A percentile compares a stretch with the other conserved stretches of the same genome.
These are phyloP conservation scores for Xiphophorus hellerii DNA, from an alignment of 2,113 vertebrate genomes.

Conservation along the genomic window DNA sequence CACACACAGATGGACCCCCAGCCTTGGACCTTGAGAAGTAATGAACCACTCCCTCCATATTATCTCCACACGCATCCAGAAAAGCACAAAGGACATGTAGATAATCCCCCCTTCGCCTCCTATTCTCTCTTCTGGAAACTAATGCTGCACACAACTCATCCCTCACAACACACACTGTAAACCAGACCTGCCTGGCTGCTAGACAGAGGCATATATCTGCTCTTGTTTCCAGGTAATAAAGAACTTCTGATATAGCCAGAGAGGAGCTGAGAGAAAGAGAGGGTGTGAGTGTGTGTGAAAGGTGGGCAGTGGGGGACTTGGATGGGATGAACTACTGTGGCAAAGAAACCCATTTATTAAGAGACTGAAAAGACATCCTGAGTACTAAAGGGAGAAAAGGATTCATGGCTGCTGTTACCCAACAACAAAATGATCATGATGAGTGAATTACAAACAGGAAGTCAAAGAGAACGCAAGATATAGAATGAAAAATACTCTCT, in stretches of 20 bases:
- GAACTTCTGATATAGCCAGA: constrained; percentile 55
- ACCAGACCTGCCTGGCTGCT: constrained; percentile 41
- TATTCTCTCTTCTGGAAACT: constrained; percentile 29
- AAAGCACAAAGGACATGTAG: constrained; percentile 40
- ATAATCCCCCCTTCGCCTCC: constrained; percentile 13
- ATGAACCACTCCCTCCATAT: constrained; percentile 61
- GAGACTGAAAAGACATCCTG: constrained; percentile 33
- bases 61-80: constrained; percentile 51
- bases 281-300: not conserved
- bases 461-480: not conserved
- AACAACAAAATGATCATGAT: constrained; percentile 32
- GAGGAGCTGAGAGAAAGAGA: constrained; percentile 23
- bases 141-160: constrained; percentile 58
- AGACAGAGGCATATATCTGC: constrained; percentile 68
- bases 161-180: constrained; percentile 59
- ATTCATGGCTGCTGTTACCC: constrained; percentile 52
- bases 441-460: constrained; percentile 36
- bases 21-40: constrained; percentile 66
- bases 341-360: constrained; percentile 60
- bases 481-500: not conserved
- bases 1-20: constrained; percentile 41
- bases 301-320: not conserved
- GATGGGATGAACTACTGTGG: constrained; percentile 25
- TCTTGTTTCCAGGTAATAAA: constrained; percentile 69
- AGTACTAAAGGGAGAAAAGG: constrained; percentile 61